Conservation (phyloP, 2,797 vertebrate genomes). For the Bovichtus diacanthus region DNA sequence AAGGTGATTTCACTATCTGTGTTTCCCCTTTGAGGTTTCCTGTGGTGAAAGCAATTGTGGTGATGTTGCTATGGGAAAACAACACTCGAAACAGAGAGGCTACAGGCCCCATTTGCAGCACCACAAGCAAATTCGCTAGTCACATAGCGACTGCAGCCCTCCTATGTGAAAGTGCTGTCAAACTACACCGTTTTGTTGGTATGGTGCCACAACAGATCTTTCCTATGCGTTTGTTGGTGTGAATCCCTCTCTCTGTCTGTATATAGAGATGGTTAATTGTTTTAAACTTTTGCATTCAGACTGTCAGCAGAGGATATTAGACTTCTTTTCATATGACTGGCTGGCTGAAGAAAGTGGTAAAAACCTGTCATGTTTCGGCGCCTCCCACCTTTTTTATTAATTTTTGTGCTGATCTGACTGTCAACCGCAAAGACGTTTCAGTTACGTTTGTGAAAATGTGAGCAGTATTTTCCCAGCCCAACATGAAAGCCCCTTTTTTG, state of each 20-base stretch:
- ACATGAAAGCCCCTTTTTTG: background rate
- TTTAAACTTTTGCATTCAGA: background rate
- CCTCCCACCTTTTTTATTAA: slow-evolving; percentile 11
- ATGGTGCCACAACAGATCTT: background rate
- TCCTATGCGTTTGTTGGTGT: slow-evolving; percentile 4
- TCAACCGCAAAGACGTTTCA: slow-evolving; percentile 34
- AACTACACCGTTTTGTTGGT: slow-evolving; percentile 33
- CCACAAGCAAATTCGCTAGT: slow-evolving; percentile 54
- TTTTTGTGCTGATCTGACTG: slow-evolving; percentile 26
- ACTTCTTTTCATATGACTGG: background rate
- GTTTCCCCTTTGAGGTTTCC: slow-evolving; percentile 79
- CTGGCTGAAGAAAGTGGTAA: slow-evolving; percentile 10
- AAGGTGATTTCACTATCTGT: slow-evolving; percentile 71
- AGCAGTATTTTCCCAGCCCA: background rate
- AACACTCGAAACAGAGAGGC: slow-evolving; percentile 67
- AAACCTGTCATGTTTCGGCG: background rate
- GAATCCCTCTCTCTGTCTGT: background rate
- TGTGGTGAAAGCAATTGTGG: slow-evolving; percentile 68
- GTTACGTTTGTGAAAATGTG: background rate
- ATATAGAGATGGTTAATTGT: background rate
- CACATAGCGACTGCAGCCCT: slow-evolving; percentile 45
- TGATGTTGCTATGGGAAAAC: slow-evolving; percentile 75
- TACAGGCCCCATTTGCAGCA: slow-evolving; percentile 66
- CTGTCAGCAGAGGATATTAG: slow-evolving; percentile 6
- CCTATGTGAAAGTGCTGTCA: slow-evolving; percentile 27